These are phyloP conservation scores for Choloepus hoffmanni DNA, from an alignment of 2,113 vertebrate genomes.

Conservation along the genomic window DNA sequence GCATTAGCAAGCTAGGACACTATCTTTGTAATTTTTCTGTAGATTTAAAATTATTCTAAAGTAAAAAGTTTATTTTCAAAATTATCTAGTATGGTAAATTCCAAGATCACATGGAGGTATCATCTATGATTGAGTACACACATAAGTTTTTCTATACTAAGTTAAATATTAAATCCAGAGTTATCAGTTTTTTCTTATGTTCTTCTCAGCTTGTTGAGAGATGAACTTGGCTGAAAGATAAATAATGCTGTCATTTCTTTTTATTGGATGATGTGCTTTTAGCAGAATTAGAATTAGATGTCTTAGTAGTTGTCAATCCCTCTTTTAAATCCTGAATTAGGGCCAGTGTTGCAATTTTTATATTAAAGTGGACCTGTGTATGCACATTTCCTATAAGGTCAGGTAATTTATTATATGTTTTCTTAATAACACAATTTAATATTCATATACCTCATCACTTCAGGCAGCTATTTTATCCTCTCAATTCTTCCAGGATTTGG, in stretches of 20 bases:
- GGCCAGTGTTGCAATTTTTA: slow-evolving; percentile 54
- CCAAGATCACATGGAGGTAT: not conserved
- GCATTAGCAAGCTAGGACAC: too few relatives aligned
- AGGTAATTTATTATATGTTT: slow-evolving; percentile 40
- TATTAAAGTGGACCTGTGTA: slow-evolving; percentile 30
- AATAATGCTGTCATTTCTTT: slow-evolving; percentile 14
- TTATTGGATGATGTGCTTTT: slow-evolving; percentile 56
- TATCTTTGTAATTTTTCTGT: not conserved
- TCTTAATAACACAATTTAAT: slow-evolving; percentile 16
- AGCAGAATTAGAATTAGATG: slow-evolving; percentile 66
- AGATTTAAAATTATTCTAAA: not conserved
- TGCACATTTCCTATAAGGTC: not conserved
- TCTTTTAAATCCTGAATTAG: slow-evolving; percentile 40
- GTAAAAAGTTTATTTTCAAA: not conserved
- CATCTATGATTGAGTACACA: slow-evolving; percentile 31
- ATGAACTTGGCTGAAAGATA: slow-evolving; percentile 54
- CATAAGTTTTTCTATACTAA: not conserved
- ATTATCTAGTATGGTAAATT: not conserved
- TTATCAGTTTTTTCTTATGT: slow-evolving; percentile 50
- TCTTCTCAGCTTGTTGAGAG: slow-evolving; percentile 29
- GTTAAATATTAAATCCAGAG: slow-evolving; percentile 47
- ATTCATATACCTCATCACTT: not conserved
- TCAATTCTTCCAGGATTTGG: not conserved
- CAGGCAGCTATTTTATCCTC: not conserved
- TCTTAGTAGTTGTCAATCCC: slow-evolving; percentile 17